Evolutionary conservation across 2,113 vertebrate species (phyloP), one percentile per base, ranked within the genome.

Genomic region (Pluvianellus socialis): DNA sequence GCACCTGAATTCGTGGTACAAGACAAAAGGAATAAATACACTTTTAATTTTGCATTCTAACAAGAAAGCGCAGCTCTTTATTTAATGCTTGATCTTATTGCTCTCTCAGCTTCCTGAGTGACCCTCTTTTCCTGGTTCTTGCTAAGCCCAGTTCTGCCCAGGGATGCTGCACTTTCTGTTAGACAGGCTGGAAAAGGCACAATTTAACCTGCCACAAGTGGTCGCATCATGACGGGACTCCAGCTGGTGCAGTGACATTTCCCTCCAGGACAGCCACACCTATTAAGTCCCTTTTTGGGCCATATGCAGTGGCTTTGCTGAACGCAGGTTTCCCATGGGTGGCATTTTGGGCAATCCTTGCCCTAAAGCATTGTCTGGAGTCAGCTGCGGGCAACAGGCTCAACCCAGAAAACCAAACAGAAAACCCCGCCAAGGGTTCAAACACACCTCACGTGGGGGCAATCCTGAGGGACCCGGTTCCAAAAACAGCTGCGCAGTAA

Each of bases 241-340:
- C 52, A 45, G 58, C 4, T 2, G 21, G 20, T 15, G 65, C 2
- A 18, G 16, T 1, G 55, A 32, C 6, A 19, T 9, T 33, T 44
- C 68, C 61, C 61, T 55, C 3, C 3, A 73, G 47, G 62, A n/a
- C 8, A 20, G 68, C 16, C 42, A 4, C 55, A 45, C 17, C 53
- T 56, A 3, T 1, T 1, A 28, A 40, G 35, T 56, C 61, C 47
- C 63, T 65, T 2, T 23, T 50, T 10, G 28, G 49, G 62, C 68
- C 50, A 40, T 20, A 12, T 2, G 7, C 81, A 9, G 7, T 2
- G 12, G 28, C 68, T 75, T 23, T 68, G 50, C 76, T 19, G 28
- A 45, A 26, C 0, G 2, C 26, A 49, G 40, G 18, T 24, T 33
- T 56, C 62, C 68, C 38, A 0, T 0, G 28, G 75, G 75, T 14